These are phyloP conservation scores for Nothobranchius furzeri DNA, from an alignment of 2,113 vertebrate genomes.

Conservation along the genomic window DNA sequence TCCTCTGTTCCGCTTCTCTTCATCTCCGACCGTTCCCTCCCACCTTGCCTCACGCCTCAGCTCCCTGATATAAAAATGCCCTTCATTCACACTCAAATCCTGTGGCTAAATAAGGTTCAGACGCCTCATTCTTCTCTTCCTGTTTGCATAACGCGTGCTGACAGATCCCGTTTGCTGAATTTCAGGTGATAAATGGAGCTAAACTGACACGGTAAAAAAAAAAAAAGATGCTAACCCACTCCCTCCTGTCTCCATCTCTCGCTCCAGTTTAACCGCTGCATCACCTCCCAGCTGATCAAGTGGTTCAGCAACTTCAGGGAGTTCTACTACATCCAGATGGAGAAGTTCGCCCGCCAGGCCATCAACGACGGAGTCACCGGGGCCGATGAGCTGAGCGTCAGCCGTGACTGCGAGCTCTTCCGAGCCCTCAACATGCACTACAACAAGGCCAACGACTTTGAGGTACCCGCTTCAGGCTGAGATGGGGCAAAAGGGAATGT, in stretches of 20 bases:
- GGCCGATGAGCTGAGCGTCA: slow-evolving; percentile 91
- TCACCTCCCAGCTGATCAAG: slow-evolving; percentile 99
- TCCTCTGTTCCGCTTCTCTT: slow-evolving; percentile 34
- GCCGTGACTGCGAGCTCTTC: slow-evolving; percentile 96
- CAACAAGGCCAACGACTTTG: slow-evolving; percentile 99
- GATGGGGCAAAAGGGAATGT: slow-evolving; percentile 6
- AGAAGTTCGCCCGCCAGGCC: slow-evolving; percentile 97
- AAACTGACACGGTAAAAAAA: neutral
- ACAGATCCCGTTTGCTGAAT: slow-evolving; percentile 76
- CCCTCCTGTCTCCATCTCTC: slow-evolving; percentile 11
- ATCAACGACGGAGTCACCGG: slow-evolving; percentile 95
- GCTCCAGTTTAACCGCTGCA: slow-evolving; percentile 98
- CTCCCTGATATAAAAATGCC: slow-evolving; percentile 30
- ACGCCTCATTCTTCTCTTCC: neutral
- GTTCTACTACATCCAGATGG: slow-evolving; percentile 99
- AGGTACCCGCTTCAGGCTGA: slow-evolving; percentile 79
- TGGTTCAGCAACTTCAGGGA: slow-evolving; percentile 99
- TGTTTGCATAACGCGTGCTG: slow-evolving; percentile 42
- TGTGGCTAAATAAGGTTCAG: slow-evolving; percentile 60
- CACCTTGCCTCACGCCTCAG: slow-evolving; percentile 28
- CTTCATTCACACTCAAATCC: slow-evolving; percentile 70
- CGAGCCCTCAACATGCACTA: slow-evolving; percentile 99
- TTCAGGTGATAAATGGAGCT: neutral
- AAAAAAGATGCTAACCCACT: neutral
- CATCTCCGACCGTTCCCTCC: slow-evolving; percentile 18